Percentiles rank a stretch among this genome's conserved stretches.
Conservation (phyloP, 2,113 vertebrate genomes). For the Corydoras sp. region DNA sequence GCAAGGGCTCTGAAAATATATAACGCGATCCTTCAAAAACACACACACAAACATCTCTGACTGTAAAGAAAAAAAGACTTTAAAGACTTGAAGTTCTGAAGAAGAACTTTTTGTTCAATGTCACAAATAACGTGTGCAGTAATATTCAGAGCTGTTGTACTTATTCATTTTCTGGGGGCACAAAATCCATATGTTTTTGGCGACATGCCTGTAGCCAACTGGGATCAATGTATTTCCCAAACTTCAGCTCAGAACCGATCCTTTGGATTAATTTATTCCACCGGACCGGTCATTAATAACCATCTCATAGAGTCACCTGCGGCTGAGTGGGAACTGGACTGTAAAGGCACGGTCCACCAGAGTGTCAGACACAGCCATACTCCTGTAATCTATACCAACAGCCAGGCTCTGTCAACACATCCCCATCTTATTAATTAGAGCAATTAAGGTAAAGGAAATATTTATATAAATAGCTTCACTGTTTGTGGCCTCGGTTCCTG, state of each 20-base stretch:
- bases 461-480: conserved; percentile 35
- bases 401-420: conserved; percentile 19
- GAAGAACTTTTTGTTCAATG: no score
- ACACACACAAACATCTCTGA: no score
- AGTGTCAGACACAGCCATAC: background rate
- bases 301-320: conserved; percentile 41
- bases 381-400: background rate
- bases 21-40: no score
- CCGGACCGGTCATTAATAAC: conserved; percentile 39
- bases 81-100: no score
- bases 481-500: conserved; percentile 22
- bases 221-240: no score
- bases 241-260: no score
- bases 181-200: background rate
- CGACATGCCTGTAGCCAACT: no score
- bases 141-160: background rate
- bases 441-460: conserved; percentile 44
- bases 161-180: conserved; percentile 6
- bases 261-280: conserved; percentile 22
- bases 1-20: no score
- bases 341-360: conserved; percentile 33
- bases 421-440: conserved; percentile 43
- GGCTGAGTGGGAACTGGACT: conserved; percentile 39
- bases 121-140: background rate
- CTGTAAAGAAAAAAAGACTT: no score